Conservation (phyloP, 2,888 invertebrate species). For the Mythimna lalbum region DNA sequence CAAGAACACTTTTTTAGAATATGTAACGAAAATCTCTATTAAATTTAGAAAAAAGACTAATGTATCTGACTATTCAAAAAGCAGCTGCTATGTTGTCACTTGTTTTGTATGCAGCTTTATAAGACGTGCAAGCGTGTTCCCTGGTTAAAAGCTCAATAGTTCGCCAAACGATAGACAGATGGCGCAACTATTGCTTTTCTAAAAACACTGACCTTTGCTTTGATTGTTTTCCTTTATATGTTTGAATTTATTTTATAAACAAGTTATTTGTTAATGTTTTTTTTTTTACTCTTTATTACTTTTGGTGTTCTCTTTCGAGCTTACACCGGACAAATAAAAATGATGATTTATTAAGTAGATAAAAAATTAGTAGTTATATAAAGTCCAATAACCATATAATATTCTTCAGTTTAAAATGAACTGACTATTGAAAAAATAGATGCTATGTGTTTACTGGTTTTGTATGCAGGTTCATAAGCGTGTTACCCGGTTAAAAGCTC, state of each 20-base stretch:
- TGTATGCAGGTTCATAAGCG: too few species aligned
- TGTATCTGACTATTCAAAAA: neutral
- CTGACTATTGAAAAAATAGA: too few species aligned
- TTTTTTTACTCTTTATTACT: too few species aligned
- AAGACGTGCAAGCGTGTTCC: too few species aligned
- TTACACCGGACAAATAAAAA: too few species aligned
- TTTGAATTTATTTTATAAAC: neutral
- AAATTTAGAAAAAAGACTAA: neutral
- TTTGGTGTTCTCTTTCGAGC: neutral
- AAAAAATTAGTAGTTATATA: too few species aligned
- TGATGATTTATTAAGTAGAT: too few species aligned
- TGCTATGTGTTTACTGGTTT: too few species aligned
- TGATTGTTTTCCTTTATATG: neutral
- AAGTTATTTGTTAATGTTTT: neutral
- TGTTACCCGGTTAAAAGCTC: too few species aligned
- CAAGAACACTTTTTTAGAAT: too few species aligned
- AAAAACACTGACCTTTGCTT: neutral
- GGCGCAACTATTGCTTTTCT: slow-evolving; percentile 5
- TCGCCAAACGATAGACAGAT: neutral
- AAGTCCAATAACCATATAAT: too few species aligned
- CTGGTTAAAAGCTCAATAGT: neutral
- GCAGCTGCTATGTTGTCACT: neutral
- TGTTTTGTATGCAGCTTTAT: neutral
- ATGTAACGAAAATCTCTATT: neutral
- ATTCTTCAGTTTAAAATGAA: too few species aligned